phyloP scores from a whole-genome alignment of 2,113 vertebrate genomes.

The Bos indicus region DNA sequence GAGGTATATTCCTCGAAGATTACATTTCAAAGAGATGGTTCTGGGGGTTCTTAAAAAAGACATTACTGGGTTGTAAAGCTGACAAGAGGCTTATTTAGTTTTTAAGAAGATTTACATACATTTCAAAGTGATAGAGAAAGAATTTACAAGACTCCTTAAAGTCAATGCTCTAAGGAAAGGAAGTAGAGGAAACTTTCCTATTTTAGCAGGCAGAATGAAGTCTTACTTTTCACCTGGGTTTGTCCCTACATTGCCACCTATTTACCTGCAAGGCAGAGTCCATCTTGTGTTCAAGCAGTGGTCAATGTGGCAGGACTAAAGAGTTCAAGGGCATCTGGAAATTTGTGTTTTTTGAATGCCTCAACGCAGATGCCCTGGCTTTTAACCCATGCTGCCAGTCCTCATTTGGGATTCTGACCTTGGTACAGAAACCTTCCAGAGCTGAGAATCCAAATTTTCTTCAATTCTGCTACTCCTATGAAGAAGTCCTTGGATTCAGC shows the following conservation, averaged over 20 bases:
- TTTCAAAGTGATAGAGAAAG: neutral
- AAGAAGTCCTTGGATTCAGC: neutral
- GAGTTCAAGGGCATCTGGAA: neutral
- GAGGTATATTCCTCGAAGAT: neutral
- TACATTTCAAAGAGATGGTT: neutral
- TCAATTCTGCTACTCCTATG: neutral
- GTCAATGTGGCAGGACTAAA: neutral
- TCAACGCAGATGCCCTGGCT: neutral
- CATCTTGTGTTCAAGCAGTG: neutral
- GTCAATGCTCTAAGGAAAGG: neutral
- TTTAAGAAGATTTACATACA: slow-evolving; percentile 17
- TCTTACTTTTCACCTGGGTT: neutral
- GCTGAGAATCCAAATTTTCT: neutral
- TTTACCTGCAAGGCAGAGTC: neutral
- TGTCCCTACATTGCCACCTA: neutral
- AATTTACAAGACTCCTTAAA: neutral
- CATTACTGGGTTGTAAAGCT: neutral
- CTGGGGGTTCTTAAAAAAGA: neutral
- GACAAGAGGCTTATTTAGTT: neutral
- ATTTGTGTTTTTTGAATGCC: neutral
- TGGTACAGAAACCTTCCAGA: neutral
- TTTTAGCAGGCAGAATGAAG: neutral
- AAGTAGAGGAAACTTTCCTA: neutral
- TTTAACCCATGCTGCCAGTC: neutral
- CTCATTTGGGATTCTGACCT: neutral